phyloP scores from a whole-genome alignment of 2,888 invertebrate species.

The Cephus spinipes region DNA sequence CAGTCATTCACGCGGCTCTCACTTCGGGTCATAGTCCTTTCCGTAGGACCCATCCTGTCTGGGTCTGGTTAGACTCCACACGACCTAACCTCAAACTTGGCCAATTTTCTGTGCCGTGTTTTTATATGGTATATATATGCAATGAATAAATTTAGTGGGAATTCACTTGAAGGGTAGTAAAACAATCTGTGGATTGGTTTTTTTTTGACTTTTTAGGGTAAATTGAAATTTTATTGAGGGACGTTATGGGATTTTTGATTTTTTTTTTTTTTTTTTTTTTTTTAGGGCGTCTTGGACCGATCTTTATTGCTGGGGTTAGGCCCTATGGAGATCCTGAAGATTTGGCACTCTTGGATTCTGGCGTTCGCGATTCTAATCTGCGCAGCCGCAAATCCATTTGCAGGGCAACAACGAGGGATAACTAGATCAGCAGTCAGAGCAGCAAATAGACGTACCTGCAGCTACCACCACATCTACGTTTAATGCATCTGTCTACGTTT shows the following conservation, averaged over 20 bases:
- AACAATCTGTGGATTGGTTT: not conserved
- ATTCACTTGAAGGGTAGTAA: not conserved
- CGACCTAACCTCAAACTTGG: not conserved
- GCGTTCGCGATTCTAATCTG: slow-evolving; percentile 42
- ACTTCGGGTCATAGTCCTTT: not conserved
- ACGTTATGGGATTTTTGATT: not conserved
- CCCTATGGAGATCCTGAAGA: not conserved
- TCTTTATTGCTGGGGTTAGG: not conserved
- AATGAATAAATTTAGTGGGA: not conserved
- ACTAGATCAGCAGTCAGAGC: slow-evolving; percentile 46
- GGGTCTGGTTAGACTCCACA: not conserved
- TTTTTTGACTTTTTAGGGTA: not conserved
- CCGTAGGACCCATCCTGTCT: not conserved
- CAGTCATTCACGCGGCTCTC: not conserved
- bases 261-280: not conserved
- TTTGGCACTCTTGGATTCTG: slow-evolving; percentile 1
- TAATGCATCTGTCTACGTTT: not conserved
- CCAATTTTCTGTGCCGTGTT: no score
- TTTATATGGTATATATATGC: not conserved
- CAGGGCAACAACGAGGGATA: slow-evolving; percentile 50
- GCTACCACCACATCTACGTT: not conserved
- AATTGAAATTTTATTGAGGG: no score
- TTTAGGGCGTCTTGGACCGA: not conserved
- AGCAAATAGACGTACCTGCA: slow-evolving; percentile 10
- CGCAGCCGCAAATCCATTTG: slow-evolving; percentile 57